Conservation (phyloP, 2,888 invertebrate genomes). For the Rhagonycha lutea region DNA sequence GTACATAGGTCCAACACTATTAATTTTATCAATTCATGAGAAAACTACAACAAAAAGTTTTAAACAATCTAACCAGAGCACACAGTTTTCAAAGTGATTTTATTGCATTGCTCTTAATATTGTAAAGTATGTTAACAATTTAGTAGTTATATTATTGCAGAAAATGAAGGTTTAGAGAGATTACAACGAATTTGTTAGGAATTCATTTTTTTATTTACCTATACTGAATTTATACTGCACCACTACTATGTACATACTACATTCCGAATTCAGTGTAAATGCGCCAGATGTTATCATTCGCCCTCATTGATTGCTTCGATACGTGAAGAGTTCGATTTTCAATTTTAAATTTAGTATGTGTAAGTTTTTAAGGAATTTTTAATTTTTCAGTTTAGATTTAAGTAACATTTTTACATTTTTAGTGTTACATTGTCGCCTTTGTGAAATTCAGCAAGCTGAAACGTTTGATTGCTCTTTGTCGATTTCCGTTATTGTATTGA, state of each 20-base stretch:
- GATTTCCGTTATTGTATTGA: too few species aligned
- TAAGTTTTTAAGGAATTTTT: neutral
- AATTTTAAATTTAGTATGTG: neutral
- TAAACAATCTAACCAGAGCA: neutral
- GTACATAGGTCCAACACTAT: neutral
- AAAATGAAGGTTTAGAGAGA: neutral
- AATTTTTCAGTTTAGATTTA: neutral
- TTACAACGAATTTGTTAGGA: neutral
- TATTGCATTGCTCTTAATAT: too few species aligned
- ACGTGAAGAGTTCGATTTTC: neutral
- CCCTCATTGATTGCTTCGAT: neutral
- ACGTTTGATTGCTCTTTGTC: too few species aligned
- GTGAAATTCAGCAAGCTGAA: too few species aligned
- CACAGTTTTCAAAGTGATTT: neutral
- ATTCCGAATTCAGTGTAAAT: neutral
- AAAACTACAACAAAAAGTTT: neutral
- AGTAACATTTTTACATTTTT: neutral
- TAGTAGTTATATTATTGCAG: neutral
- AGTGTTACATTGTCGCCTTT: too few species aligned
- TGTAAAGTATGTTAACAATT: neutral
- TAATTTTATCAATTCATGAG: neutral
- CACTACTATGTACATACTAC: neutral
- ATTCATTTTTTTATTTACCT: neutral
- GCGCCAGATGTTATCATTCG: neutral
- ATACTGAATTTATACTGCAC: neutral